Evolutionary conservation across 2,888 invertebrate genomes (phyloP), one percentile per base, ranked within the genome.

Genomic region (Drosophila mettleri): DNA sequence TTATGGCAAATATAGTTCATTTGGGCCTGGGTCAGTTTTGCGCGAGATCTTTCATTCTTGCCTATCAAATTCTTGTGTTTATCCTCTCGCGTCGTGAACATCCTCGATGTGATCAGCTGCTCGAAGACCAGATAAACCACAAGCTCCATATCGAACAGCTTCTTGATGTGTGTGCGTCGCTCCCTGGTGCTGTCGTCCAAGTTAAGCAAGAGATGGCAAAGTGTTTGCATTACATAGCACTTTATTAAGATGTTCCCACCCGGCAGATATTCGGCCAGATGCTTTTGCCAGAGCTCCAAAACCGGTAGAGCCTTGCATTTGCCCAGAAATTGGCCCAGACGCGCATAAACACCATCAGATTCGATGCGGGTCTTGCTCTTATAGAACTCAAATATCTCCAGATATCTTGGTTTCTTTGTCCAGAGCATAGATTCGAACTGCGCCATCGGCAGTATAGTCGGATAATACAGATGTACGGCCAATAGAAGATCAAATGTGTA

Each of bases 361-460:
- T n/a, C n/a, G n/a, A n/a, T n/a, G n/a, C n/a, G n/a, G n/a, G n/a
- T n/a, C n/a, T n/a, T n/a, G n/a, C n/a, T n/a, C n/a, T n/a, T 20
- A 33, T 82, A 82, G 0, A 81, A n/a, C 0, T 74, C 72, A 7
- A 78, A 82, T 1, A 84, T 49, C 18, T 86, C 46, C 0, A 3
- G 48, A 9, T 53, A 83, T 6, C 61, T 34, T 0, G 77, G n/a
- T 16, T 60, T 27, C n/a, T 53, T 63, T 33, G 38, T 29, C 80
- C 86, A 83, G 7, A 86, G 45, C 0, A 39, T 63, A 7, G 38
- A 12, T 14, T 65, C 20, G 7, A 82, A 43, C 9, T 74, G 41
- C 0, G 36, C n/a, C 7, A 71, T 31, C 1, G 59, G 5, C 16
- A 82, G 3, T 7, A 70, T 3, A 7, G 39, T 20, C 0, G 86